These are phyloP conservation scores for Philotrypesis tridentata DNA, from an alignment of 1,140 invertebrate genomes.

Conservation along the genomic window DNA sequence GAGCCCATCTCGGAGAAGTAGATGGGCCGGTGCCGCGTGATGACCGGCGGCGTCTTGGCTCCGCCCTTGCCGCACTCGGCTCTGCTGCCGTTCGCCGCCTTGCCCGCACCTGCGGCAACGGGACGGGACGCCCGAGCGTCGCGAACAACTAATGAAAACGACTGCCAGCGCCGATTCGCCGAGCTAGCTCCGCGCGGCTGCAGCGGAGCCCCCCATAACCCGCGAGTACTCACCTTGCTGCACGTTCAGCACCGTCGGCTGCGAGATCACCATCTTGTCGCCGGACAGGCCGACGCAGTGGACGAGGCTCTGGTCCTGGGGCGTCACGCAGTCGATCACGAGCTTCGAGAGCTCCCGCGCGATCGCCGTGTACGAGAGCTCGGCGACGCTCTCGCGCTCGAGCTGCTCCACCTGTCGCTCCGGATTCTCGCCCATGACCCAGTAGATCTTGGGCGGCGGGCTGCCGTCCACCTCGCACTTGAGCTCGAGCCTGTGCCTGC, in stretches of 20 bases:
- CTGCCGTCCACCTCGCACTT: conserved; percentile 81
- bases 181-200: no score
- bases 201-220: no score
- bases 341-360: conserved; percentile 79
- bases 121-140: no score
- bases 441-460: conserved; percentile 80
- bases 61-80: neutral
- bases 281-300: conserved; percentile 83
- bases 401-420: conserved; percentile 68
- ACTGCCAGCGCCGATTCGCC: no score
- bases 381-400: conserved; percentile 55
- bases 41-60: conserved; percentile 24
- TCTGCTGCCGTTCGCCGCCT: neutral
- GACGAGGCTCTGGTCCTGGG: conserved; percentile 78
- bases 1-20: conserved; percentile 75
- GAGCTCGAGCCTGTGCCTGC: conserved; percentile 74
- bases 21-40: conserved; percentile 52
- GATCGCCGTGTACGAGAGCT: conserved; percentile 68
- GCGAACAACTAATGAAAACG: no score
- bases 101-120: conserved; percentile 10
- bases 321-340: conserved; percentile 77
- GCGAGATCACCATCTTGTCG: conserved; percentile 73
- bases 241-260: conserved; percentile 67
- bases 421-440: conserved; percentile 78
- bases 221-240: conserved; percentile 59